phyloP scores from a whole-genome alignment of 2,888 invertebrate genomes.

The Deroplatys truncata region DNA sequence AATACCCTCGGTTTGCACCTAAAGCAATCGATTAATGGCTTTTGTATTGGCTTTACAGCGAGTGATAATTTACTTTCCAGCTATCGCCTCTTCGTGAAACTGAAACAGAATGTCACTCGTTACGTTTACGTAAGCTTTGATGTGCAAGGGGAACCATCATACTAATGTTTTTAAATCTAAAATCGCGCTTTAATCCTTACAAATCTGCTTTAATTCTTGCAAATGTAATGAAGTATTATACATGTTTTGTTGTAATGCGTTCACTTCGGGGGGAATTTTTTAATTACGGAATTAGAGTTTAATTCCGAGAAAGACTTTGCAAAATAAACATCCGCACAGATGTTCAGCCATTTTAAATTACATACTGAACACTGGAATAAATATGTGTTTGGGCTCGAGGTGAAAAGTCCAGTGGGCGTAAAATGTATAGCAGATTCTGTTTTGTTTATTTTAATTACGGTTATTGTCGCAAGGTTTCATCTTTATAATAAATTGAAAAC shows the following conservation, averaged over 20 bases:
- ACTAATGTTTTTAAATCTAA: background rate
- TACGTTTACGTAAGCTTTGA: background rate
- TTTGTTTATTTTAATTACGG: background rate
- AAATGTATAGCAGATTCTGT: background rate
- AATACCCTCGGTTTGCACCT: too few species aligned
- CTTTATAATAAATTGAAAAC: background rate
- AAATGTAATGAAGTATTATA: background rate
- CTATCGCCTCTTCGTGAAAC: background rate
- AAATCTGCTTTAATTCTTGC: background rate
- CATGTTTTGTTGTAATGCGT: background rate
- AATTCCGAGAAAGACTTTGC: background rate
- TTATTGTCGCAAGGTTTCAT: background rate
- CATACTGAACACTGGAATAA: too few species aligned
- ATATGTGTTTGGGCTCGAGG: background rate
- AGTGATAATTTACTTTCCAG: background rate
- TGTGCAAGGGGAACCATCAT: background rate
- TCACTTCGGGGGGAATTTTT: background rate
- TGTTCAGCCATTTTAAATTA: background rate
- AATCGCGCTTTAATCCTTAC: background rate
- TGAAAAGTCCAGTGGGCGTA: background rate
- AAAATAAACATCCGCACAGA: background rate
- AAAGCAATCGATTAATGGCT: too few species aligned
- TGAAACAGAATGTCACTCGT: background rate
- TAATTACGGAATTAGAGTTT: background rate
- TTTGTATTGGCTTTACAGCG: background rate